Evolutionary conservation across 2,797 vertebrate species (phyloP).

Genomic region (Acrossocheilus fasciatus): DNA sequence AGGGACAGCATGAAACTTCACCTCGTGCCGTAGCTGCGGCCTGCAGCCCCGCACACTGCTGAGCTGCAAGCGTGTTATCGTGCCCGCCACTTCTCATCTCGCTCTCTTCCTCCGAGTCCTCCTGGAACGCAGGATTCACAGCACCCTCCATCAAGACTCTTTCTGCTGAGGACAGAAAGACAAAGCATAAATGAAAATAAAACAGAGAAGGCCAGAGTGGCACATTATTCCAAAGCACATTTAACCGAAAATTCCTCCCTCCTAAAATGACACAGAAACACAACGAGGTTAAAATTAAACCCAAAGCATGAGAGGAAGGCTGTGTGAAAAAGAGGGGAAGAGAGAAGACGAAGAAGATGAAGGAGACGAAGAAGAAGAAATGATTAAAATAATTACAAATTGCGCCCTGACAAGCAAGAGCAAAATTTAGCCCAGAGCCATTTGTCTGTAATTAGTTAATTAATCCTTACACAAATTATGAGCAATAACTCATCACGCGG

Average conservation of each 20-base stretch:
- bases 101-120: conserved; percentile 73
- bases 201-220: conserved; percentile 65
- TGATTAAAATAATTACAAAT: conserved; percentile 99
- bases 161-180: conserved; percentile 70
- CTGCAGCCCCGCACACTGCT: conserved; percentile 85
- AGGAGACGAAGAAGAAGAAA: conserved; percentile 91
- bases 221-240: conserved; percentile 74
- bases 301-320: conserved; percentile 84
- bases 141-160: conserved; percentile 78
- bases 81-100: conserved; percentile 88
- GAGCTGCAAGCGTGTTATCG: conserved; percentile 90
- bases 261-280: conserved; percentile 96
- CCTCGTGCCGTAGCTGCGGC: conserved; percentile 88
- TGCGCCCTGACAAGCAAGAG: conserved; percentile 99
- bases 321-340: conserved; percentile 47
- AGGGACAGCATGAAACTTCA: conserved; percentile 89
- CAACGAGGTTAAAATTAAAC: conserved; percentile 99
- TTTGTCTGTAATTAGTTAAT: conserved; percentile 99
- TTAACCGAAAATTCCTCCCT: conserved; percentile 83
- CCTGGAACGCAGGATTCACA: conserved; percentile 87
- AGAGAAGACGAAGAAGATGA: conserved; percentile 67
- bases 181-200: conserved; percentile 68
- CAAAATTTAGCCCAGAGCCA: conserved; percentile 99
- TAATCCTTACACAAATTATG: conserved; percentile 99
- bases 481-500: conserved; percentile 99